phyloP scores from a whole-genome alignment of 2,888 invertebrate species.

The Diarsia rubi region DNA sequence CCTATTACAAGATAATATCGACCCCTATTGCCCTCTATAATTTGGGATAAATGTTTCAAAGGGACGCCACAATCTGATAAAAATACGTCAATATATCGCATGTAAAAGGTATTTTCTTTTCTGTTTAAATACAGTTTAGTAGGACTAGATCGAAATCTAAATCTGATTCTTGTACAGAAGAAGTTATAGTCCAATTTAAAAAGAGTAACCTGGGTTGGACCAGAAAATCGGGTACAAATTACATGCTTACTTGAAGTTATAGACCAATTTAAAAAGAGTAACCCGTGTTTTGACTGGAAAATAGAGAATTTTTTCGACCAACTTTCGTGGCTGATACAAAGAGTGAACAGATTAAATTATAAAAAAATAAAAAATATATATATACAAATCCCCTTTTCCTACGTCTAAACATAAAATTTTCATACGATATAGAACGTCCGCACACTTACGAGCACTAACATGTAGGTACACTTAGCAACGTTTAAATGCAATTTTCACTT shows the following conservation, averaged over 20 bases:
- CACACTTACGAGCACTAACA: too few species aligned
- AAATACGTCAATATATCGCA: constrained; percentile 37
- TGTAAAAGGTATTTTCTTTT: constrained; percentile 29
- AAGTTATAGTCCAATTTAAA: neutral
- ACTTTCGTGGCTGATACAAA: neutral
- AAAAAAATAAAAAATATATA: too few species aligned
- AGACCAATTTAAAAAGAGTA: neutral
- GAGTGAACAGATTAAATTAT: too few species aligned
- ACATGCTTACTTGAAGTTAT: too few species aligned
- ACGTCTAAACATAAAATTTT: neutral
- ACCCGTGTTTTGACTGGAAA: neutral
- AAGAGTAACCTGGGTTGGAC: neutral
- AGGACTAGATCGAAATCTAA: neutral
- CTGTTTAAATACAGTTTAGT: neutral
- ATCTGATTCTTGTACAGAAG: neutral
- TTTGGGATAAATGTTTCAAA: constrained; percentile 71
- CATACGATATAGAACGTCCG: neutral
- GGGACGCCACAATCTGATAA: constrained; percentile 62
- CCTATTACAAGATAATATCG: constrained; percentile 81
- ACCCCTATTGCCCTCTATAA: constrained; percentile 67
- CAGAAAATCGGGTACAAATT: neutral
- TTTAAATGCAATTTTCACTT: too few species aligned
- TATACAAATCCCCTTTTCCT: too few species aligned
- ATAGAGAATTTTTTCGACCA: neutral
- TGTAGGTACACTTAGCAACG: too few species aligned